Evolutionary conservation across 2,113 vertebrate species (phyloP).

Genomic region (Neoarius graeffei): DNA sequence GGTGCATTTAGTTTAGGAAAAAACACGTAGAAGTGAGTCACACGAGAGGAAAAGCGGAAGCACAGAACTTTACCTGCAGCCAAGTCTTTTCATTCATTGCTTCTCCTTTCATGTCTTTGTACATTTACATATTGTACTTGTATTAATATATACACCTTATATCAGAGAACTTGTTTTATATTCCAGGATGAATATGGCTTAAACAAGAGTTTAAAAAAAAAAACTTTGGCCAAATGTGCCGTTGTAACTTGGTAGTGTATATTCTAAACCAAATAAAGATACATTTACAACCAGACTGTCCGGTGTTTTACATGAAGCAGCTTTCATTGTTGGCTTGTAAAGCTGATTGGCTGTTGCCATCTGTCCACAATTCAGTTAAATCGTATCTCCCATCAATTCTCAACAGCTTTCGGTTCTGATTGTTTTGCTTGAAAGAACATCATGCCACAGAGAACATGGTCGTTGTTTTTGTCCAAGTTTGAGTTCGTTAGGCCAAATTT

Average conservation of each 20-base stretch:
- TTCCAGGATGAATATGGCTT: constrained; percentile 15
- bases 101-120: constrained; percentile 10
- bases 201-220: neutral
- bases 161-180: constrained; percentile 44
- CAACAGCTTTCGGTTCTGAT: too few species aligned
- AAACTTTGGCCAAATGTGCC: constrained; percentile 35
- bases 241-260: constrained; percentile 35
- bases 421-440: too few species aligned
- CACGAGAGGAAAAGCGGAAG: neutral
- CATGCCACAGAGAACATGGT: too few species aligned
- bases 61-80: neutral
- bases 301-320: neutral
- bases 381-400: too few species aligned
- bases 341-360: too few species aligned
- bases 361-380: too few species aligned
- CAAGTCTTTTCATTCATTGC: neutral
- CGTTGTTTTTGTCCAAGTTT: too few species aligned
- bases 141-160: constrained; percentile 39
- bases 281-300: constrained; percentile 25
- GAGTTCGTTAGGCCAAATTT: too few species aligned
- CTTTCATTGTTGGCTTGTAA: neutral
- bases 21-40: neutral
- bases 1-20: constrained; percentile 7
- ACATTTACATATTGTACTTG: constrained; percentile 37
- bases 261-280: constrained; percentile 37